A percentile compares a stretch with the other conserved stretches of the same genome.
phyloP scores from a whole-genome alignment of 1,140 invertebrate genomes.

The Psix sp. region DNA sequence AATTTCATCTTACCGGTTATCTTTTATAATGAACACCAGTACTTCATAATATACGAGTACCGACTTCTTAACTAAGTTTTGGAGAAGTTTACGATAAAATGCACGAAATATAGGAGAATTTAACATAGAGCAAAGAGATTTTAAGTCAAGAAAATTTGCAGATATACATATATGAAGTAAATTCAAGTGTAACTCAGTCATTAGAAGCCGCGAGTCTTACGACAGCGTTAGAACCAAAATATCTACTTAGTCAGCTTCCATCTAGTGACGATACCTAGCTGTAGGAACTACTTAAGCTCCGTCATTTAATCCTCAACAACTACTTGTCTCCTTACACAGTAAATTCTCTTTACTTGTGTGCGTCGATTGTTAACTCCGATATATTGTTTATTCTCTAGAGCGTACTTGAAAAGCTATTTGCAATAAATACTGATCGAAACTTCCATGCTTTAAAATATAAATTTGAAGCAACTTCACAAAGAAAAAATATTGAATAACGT shows the following conservation, averaged over 20 bases:
- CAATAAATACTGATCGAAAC: too few relatives aligned
- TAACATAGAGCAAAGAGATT: conserved; percentile 27
- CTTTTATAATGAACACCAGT: conserved; percentile 24
- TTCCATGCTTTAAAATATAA: too few relatives aligned
- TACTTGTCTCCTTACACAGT: conserved; percentile 41
- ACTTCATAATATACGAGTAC: conserved; percentile 39
- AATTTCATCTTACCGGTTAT: conserved; percentile 22
- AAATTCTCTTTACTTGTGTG: conserved; percentile 28
- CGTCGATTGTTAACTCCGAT: conserved; percentile 10
- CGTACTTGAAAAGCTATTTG: too few relatives aligned
- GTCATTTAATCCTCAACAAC: conserved; percentile 50
- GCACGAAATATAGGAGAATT: conserved; percentile 18
- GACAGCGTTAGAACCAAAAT: conserved; percentile 42
- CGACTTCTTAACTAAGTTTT: conserved; percentile 35
- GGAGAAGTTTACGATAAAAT: conserved; percentile 49
- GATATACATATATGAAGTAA: conserved; percentile 41
- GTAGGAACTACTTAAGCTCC: conserved; percentile 28
- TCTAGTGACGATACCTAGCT: conserved; percentile 48
- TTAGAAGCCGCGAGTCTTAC: conserved; percentile 39
- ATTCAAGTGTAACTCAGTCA: conserved; percentile 36
- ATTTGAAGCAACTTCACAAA: too few relatives aligned
- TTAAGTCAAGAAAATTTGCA: conserved; percentile 13
- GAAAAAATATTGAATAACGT: too few relatives aligned
- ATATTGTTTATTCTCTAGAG: background rate
- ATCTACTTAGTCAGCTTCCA: conserved; percentile 25